These are phyloP conservation scores for Nomada ferruginata DNA, from an alignment of 2,888 invertebrate genomes.

Conservation along the genomic window DNA sequence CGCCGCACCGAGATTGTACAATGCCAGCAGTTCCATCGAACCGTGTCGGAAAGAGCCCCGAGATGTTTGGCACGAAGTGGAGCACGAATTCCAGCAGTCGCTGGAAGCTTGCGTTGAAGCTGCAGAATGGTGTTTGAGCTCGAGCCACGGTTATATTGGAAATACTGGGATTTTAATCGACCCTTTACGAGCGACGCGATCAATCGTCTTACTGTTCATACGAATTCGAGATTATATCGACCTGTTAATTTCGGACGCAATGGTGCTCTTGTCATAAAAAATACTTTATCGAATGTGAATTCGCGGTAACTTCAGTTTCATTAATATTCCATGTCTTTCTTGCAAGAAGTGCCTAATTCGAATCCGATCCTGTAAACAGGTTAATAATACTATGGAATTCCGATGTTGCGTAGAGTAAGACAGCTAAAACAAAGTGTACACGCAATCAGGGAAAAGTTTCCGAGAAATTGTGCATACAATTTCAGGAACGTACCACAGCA, in stretches of 20 bases:
- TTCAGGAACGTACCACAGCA: not conserved
- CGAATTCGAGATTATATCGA: not conserved
- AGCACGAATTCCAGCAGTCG: not conserved
- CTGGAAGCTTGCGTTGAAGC: not conserved
- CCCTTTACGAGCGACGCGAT: constrained; percentile 11
- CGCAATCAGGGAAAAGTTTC: too few relatives aligned
- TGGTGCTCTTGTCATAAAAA: too few relatives aligned
- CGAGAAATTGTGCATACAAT: not conserved
- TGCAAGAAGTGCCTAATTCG: too few relatives aligned
- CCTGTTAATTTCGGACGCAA: too few relatives aligned
- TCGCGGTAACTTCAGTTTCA: too few relatives aligned
- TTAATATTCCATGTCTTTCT: too few relatives aligned
- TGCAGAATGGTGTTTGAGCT: not conserved
- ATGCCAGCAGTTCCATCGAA: not conserved
- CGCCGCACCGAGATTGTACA: not conserved
- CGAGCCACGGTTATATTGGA: constrained; percentile 4
- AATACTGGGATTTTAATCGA: constrained; percentile 12
- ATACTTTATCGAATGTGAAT: too few relatives aligned
- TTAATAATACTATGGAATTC: too few relatives aligned
- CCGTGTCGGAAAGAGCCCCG: not conserved
- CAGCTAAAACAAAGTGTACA: too few relatives aligned
- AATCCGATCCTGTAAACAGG: too few relatives aligned
- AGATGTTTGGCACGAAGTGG: not conserved
- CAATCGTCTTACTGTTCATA: not conserved
- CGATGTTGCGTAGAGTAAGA: too few relatives aligned